Percentiles rank a stretch among this genome's conserved stretches.
Conservation (phyloP, 2,888 invertebrate genomes). For the Scaptodrosophila latifasciaeformis region DNA sequence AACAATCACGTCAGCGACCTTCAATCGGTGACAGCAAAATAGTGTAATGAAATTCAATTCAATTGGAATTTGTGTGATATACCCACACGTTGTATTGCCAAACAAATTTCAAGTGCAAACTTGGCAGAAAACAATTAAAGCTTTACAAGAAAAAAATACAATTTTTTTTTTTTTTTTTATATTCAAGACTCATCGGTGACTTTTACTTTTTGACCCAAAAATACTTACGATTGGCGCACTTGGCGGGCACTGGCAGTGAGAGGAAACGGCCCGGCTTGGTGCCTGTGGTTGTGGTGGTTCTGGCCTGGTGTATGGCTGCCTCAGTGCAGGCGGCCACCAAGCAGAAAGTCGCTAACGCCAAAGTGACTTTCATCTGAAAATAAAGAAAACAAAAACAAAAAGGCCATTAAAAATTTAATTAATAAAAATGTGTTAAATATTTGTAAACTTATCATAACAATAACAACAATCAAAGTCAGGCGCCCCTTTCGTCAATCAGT, state of each 20-base stretch:
- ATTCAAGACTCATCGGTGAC: conserved; percentile 18
- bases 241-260: conserved; percentile 86
- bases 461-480: conserved; percentile 28
- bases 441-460: too few species aligned
- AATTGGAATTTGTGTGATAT: conserved; percentile 11
- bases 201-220: conserved; percentile 51
- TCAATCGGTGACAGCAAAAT: conserved; percentile 30
- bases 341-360: conserved; percentile 78
- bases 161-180: too few species aligned
- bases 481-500: conserved; percentile 35
- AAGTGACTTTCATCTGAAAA: conserved; percentile 83
- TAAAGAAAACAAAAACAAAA: conserved; percentile 13
- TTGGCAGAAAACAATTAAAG: conserved; percentile 40
- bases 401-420: not conserved
- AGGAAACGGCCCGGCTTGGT: conserved; percentile 89
- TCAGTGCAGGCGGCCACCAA: conserved; percentile 79
- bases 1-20: conserved; percentile 53
- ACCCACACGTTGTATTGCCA: conserved; percentile 58
- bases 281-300: conserved; percentile 78
- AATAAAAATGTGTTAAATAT: conserved; percentile 4
- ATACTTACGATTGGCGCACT: conserved; percentile 89
- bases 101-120: conserved; percentile 59
- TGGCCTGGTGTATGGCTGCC: conserved; percentile 77
- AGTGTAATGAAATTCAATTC: conserved; percentile 13
- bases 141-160: too few species aligned